phyloP scores from a whole-genome alignment of 2,797 vertebrate genomes.

The Phoeniculus purpureus region DNA sequence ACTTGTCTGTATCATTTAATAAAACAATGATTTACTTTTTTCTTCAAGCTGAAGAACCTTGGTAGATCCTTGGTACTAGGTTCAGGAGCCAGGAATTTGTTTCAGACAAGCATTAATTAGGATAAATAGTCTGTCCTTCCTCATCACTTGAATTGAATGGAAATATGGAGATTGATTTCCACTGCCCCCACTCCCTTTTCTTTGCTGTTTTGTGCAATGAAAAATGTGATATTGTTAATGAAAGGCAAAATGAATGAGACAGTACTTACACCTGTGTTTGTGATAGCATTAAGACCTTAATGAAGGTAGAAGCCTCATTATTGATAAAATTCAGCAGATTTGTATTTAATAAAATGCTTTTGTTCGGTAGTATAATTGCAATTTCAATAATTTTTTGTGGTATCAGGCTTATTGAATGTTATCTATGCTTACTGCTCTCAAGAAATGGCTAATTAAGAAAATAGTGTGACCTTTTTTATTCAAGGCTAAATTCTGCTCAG shows the following conservation, averaged over 20 bases:
- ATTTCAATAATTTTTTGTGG: background rate
- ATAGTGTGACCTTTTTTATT: background rate
- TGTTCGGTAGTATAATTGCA: constrained; percentile 13
- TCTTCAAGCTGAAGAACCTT: background rate
- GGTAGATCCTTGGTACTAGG: background rate
- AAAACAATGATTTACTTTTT: background rate
- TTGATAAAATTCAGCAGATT: constrained; percentile 28
- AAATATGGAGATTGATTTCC: background rate
- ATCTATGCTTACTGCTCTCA: constrained; percentile 6
- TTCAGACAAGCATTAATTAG: constrained; percentile 16
- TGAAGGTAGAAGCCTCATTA: constrained; percentile 26
- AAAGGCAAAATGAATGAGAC: constrained; percentile 4
- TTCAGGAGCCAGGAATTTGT: background rate
- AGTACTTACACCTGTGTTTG: constrained; percentile 27
- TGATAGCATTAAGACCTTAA: constrained; percentile 22
- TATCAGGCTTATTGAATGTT: background rate
- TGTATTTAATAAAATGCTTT: constrained; percentile 43
- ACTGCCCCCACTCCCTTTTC: background rate
- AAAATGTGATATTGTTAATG: constrained; percentile 25
- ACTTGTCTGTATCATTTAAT: background rate
- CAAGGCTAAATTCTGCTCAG: background rate
- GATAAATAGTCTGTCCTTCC: constrained; percentile 3
- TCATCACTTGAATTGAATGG: constrained; percentile 1
- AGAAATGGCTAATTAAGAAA: constrained; percentile 43
- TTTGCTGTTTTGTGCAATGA: background rate